A percentile compares a stretch with the other conserved stretches of the same genome.
phyloP scores from a whole-genome alignment of 1,140 invertebrate genomes.

The Drosophila mojavensis region DNA sequence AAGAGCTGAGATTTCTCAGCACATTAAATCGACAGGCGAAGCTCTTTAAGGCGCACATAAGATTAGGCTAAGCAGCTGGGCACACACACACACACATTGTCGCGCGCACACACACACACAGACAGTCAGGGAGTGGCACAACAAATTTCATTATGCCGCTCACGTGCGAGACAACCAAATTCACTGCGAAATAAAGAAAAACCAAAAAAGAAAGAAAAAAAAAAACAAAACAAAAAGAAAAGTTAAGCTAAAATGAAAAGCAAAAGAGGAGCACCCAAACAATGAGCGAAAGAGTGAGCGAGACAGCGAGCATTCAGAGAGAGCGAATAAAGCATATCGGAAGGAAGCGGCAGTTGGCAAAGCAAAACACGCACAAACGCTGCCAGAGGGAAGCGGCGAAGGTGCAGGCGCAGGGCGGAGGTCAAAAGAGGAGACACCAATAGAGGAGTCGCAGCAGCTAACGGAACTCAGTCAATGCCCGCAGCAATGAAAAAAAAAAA shows the following conservation, averaged over 20 bases:
- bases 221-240: slow-evolving; percentile 24
- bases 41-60: slow-evolving; percentile 76
- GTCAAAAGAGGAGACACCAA: slow-evolving; percentile 13
- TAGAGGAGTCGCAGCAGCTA: slow-evolving; percentile 39
- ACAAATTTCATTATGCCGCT: slow-evolving; percentile 78
- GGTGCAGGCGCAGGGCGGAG: neutral
- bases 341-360: slow-evolving; percentile 74
- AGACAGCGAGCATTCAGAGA: slow-evolving; percentile 1
- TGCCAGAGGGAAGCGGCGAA: neutral
- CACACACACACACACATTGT: slow-evolving; percentile 42
- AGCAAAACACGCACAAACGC: slow-evolving; percentile 55
- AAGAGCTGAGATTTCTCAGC: slow-evolving; percentile 69
- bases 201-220: slow-evolving; percentile 42
- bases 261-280: slow-evolving; percentile 39
- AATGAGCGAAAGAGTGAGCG: neutral
- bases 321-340: slow-evolving; percentile 60
- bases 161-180: slow-evolving; percentile 83
- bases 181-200: slow-evolving; percentile 79
- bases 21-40: slow-evolving; percentile 71
- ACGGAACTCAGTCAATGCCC: slow-evolving; percentile 80
- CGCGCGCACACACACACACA: slow-evolving; percentile 21
- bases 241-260: slow-evolving; percentile 28
- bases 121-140: slow-evolving; percentile 62
- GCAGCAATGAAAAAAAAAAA: slow-evolving; percentile 56
- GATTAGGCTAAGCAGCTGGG: slow-evolving; percentile 81